Conservation (phyloP, 1,140 invertebrate genomes). For the Paramacrobiotus metropolitanus region DNA sequence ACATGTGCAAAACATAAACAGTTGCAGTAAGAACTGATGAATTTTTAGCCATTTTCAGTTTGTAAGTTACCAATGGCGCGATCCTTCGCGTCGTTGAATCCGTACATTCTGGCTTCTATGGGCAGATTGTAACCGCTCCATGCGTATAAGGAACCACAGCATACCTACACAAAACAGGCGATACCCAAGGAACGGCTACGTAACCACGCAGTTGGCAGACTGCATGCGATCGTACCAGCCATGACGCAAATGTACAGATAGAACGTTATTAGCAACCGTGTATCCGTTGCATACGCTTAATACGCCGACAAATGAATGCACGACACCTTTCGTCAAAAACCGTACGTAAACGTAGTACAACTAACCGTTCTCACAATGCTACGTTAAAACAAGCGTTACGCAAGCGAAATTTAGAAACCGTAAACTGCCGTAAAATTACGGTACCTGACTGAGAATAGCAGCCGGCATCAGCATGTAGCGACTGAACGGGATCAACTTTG, state of each 20-base stretch:
- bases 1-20: no score
- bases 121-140: neutral
- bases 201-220: neutral
- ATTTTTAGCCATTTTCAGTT: no score
- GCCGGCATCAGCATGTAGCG: no score
- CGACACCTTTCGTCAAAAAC: no score
- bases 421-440: neutral
- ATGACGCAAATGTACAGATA: neutral
- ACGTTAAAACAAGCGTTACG: neutral
- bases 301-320: no score
- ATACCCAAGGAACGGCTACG: neutral
- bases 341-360: no score
- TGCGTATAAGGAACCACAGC: no score
- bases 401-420: neutral
- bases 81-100: neutral
- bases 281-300: no score
- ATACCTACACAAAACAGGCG: neutral
- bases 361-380: neutral
- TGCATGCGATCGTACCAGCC: neutral
- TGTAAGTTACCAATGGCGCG: neutral
- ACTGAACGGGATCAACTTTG: neutral
- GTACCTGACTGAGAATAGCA: neutral
- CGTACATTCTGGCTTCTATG: neutral
- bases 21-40: no score
- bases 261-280: neutral